Evolutionary conservation across 2,888 invertebrate species (phyloP).

Genomic region (Encarsia formosa): DNA sequence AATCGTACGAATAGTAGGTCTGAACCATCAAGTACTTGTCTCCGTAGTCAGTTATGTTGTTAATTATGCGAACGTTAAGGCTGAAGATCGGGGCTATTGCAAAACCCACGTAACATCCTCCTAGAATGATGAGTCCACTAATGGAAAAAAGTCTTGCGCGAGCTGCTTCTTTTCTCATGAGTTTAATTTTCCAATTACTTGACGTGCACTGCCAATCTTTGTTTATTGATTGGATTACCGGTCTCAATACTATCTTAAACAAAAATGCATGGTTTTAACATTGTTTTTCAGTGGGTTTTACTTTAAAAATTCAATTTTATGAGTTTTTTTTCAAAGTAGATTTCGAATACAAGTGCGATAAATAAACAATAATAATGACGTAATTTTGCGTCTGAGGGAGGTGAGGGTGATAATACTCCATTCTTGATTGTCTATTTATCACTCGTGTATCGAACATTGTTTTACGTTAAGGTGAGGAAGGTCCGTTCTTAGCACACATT

Average conservation of each 20-base stretch:
- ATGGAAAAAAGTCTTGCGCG: conserved; percentile 1
- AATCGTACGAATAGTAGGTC: conserved; percentile 9
- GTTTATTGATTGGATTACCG: neutral
- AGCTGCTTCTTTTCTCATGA: neutral
- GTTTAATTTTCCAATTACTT: neutral
- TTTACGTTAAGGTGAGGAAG: no score
- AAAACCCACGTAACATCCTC: conserved; percentile 1
- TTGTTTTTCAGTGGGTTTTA: neutral
- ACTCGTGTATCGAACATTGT: no score
- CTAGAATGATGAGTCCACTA: neutral
- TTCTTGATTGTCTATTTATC: no score
- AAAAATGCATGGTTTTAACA: neutral
- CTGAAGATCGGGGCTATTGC: neutral
- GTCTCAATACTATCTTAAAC: neutral
- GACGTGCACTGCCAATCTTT: neutral
- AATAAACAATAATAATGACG: no score
- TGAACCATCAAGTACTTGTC: neutral
- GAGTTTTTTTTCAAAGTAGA: neutral
- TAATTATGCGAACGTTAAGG: conserved; percentile 3
- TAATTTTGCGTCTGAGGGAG: no score
- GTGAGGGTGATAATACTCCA: no score
- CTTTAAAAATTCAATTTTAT: neutral
- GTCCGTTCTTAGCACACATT: no score
- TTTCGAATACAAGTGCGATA: no score
- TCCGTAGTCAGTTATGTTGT: conserved; percentile 13